Evolutionary conservation across 2,888 invertebrate species (phyloP).

Genomic region (Apamea crenata): DNA sequence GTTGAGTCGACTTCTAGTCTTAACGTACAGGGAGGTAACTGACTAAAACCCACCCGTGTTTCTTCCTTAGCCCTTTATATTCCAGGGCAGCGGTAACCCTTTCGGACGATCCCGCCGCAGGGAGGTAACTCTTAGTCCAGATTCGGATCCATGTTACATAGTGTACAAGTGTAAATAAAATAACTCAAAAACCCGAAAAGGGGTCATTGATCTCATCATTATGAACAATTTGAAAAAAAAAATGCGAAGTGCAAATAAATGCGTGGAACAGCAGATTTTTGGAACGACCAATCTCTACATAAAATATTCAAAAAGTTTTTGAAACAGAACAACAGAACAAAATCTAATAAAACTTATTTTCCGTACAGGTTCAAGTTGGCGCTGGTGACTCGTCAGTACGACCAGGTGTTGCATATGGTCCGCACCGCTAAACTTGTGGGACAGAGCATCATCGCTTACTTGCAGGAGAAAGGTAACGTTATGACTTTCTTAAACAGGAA

Average conservation of each 20-base stretch:
- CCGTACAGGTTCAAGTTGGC: conserved; percentile 96
- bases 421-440: conserved; percentile 98
- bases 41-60: too few relatives aligned
- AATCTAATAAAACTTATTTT: neutral
- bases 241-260: neutral
- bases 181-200: neutral
- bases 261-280: neutral
- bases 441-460: conserved; percentile 99
- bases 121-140: too few relatives aligned
- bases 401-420: conserved; percentile 98
- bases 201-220: neutral
- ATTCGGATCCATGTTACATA: too few relatives aligned
- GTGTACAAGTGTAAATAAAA: neutral
- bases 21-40: too few relatives aligned
- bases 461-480: conserved; percentile 97
- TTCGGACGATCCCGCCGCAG: too few relatives aligned
- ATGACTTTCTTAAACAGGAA: too few relatives aligned
- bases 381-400: conserved; percentile 98
- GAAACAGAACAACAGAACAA: neutral
- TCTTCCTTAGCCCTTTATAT: too few relatives aligned
- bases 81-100: too few relatives aligned
- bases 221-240: neutral
- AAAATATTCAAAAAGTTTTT: neutral
- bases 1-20: neutral
- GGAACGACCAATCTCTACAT: neutral